Conservation (phyloP, 1,140 invertebrate genomes). For the Musca vetustissima region DNA sequence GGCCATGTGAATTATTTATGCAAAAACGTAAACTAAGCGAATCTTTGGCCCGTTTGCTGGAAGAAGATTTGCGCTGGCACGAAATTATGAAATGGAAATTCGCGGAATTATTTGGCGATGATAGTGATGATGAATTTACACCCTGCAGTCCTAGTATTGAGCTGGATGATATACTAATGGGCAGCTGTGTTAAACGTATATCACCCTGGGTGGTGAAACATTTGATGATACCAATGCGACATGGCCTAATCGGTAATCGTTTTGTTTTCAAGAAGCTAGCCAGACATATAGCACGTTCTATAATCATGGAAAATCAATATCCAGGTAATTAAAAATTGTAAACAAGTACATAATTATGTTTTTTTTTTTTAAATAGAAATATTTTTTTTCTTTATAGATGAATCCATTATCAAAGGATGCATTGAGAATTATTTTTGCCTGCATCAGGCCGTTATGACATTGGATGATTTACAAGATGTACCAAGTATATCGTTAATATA, state of each 20-base stretch:
- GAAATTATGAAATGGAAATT: constrained; percentile 41
- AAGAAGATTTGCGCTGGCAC: constrained; percentile 46
- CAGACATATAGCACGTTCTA: constrained; percentile 40
- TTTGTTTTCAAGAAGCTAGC: constrained; percentile 52
- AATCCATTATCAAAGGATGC: constrained; percentile 37
- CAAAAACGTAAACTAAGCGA: constrained; percentile 38
- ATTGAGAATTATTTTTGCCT: constrained; percentile 45
- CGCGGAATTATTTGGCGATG: constrained; percentile 44
- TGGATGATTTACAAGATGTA: constrained; percentile 36
- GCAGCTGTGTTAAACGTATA: constrained; percentile 47
- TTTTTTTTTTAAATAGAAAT: background rate
- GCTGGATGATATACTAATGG: constrained; percentile 44
- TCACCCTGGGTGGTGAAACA: constrained; percentile 50
- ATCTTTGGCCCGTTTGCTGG: constrained; percentile 36
- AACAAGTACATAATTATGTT: too few relatives aligned
- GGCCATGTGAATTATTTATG: constrained; percentile 52
- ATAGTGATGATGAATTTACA: constrained; percentile 45
- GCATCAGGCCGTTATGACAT: constrained; percentile 34
- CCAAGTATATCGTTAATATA: constrained; percentile 9
- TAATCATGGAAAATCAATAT: constrained; percentile 50
- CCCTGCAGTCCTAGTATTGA: constrained; percentile 48
- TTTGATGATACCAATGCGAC: constrained; percentile 45
- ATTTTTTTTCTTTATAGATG: constrained; percentile 27
- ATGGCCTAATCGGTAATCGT: constrained; percentile 48
- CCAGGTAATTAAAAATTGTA: constrained; percentile 30